Conservation (phyloP, 2,797 vertebrate genomes). For the Danio aesculapii region DNA sequence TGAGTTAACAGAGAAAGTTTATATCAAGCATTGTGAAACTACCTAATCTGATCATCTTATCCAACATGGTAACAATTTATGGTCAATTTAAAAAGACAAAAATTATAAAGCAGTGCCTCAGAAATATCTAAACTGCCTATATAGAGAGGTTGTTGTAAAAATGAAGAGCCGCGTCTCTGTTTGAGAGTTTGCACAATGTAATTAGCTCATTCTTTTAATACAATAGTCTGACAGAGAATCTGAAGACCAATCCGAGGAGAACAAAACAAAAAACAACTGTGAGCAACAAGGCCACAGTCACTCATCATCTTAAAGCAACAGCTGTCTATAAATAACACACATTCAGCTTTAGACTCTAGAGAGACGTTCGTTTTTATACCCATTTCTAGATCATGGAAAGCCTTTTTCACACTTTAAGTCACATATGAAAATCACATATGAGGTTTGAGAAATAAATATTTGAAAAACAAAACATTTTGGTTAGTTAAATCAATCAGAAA, state of each 20-base stretch:
- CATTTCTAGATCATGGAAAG: not conserved
- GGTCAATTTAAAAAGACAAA: not conserved
- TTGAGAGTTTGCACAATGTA: not conserved
- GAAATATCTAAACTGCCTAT: not conserved
- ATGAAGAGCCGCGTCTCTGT: not conserved
- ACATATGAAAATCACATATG: too few species aligned
- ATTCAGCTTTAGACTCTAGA: not conserved
- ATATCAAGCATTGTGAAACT: too few species aligned
- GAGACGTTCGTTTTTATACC: not conserved
- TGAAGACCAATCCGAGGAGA: conserved; percentile 6
- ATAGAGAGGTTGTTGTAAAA: not conserved
- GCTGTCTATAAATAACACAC: not conserved
- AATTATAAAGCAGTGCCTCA: not conserved
- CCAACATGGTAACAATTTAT: not conserved
- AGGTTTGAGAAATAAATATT: too few species aligned
- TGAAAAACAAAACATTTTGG: too few species aligned
- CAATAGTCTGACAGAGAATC: not conserved
- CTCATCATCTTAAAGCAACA: not conserved
- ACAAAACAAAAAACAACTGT: not conserved
- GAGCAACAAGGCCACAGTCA: not conserved
- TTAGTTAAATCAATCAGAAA: too few species aligned
- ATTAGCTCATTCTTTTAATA: conserved; percentile 3
- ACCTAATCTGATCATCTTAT: too few species aligned
- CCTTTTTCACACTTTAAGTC: not conserved
- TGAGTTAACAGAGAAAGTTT: too few species aligned